Evolutionary conservation across 2,888 invertebrate species (phyloP), one percentile per base, ranked within the genome.

Genomic region (Dicycla oo): DNA sequence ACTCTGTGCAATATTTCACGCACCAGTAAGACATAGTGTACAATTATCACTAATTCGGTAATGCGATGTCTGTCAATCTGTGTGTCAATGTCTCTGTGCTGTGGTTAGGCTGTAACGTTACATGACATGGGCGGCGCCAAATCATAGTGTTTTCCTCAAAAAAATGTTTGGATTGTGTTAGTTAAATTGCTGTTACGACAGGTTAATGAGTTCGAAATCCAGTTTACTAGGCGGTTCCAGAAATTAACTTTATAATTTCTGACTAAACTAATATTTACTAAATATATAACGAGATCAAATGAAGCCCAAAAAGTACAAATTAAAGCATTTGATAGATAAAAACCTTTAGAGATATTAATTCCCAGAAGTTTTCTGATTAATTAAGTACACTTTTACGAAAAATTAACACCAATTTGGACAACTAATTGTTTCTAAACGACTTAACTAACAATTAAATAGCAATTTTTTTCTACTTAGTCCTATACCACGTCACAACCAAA

Each of bases 31-130:
- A 81, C 75, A 77, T 75, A 78, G 80, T 86, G 73, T 91, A 86
- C 88, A 91, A 92, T 93, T 91, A 92, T 88, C 88, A 83, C 81
- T 90, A 89, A 91, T 92, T 89, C 86, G 87, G 87, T 89, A 91
- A 91, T 88, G 86, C 85, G 84, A 87, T 87, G 87, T 88, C 90
- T 91, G 92, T 93, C 93, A 92, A 89, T 91, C 91, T 85, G 88
- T 87, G 81, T 87, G 91, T 90, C 89, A 88, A 87, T 86, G 73
- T 66, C 78, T 76, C 79, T 81, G 83, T 84, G 81, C 84, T 86
- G 87, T 91, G 87, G 88, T 91, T 91, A 89, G 75, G 64, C 68
- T 71, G 82, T 86, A 82, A 78, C 75, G 77, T 82, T 77, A 89
- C 90, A 91, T 75, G 88, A 75, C 69, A 85, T 73, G 81, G 91